Conservation (phyloP, 1,140 invertebrate species). For the Cataglyphis hispanica region DNA sequence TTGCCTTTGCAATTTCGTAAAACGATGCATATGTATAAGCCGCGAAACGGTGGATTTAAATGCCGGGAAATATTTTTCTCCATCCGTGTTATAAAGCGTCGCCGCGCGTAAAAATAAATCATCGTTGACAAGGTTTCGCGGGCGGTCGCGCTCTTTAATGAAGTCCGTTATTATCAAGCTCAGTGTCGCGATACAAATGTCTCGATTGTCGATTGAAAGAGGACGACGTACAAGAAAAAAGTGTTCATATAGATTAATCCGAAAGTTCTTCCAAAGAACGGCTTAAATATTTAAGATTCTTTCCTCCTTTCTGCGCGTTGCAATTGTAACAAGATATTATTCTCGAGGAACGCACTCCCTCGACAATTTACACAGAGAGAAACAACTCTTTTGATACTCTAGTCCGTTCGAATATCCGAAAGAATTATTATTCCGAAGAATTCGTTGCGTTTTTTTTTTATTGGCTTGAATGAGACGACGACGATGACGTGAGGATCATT, state of each 20-base stretch:
- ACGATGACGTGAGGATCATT: background rate
- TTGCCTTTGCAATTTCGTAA: conserved; percentile 62
- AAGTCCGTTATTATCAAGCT: conserved; percentile 48
- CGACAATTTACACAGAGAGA: too few relatives aligned
- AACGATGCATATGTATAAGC: conserved; percentile 65
- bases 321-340: background rate
- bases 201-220: conserved; percentile 26
- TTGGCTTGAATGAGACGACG: conserved; percentile 22
- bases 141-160: conserved; percentile 30
- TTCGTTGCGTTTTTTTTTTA: conserved; percentile 27
- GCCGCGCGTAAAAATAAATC: conserved; percentile 53
- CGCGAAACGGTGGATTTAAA: conserved; percentile 60
- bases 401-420: too few relatives aligned
- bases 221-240: background rate
- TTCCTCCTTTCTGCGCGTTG: background rate
- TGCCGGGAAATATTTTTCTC: conserved; percentile 62
- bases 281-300: background rate
- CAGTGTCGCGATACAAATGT: conserved; percentile 7
- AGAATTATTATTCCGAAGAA: conserved; percentile 3
- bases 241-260: too few relatives aligned
- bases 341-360: background rate
- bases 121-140: conserved; percentile 36
- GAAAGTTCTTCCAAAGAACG: background rate
- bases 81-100: conserved; percentile 37
- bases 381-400: too few relatives aligned